phyloP scores from a whole-genome alignment of 1,140 invertebrate genomes.

The Drosophila tsacasi region DNA sequence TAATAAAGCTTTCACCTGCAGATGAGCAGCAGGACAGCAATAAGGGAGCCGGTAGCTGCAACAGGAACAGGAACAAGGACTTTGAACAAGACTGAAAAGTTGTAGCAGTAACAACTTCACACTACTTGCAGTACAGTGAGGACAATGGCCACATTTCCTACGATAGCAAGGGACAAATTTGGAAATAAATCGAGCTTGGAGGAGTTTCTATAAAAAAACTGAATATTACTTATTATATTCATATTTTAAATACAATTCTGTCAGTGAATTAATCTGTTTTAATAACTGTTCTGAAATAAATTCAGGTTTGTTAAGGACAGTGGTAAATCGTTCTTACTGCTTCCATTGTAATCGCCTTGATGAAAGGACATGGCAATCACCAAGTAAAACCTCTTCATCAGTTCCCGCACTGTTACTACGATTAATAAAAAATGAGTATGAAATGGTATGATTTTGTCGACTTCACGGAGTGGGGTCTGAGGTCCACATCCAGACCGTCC shows the following conservation, averaged over 20 bases:
- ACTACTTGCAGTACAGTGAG: slow-evolving; percentile 33
- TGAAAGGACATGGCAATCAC: slow-evolving; percentile 6
- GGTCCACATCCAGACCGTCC: slow-evolving; percentile 23
- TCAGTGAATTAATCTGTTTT: too few relatives aligned
- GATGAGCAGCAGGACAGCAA: slow-evolving; percentile 55
- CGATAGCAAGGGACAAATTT: neutral
- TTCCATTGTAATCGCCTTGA: slow-evolving; percentile 3
- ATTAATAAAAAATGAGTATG: slow-evolving; percentile 34
- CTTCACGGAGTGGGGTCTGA: neutral
- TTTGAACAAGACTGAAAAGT: slow-evolving; percentile 8
- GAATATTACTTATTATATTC: neutral
- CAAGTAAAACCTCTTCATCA: neutral
- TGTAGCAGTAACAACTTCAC: slow-evolving; percentile 34
- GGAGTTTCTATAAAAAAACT: neutral
- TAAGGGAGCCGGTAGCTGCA: slow-evolving; percentile 35
- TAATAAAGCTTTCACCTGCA: slow-evolving; percentile 78
- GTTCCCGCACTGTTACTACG: slow-evolving; percentile 15
- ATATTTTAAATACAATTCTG: too few relatives aligned
- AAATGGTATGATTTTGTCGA: slow-evolving; percentile 46
- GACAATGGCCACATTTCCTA: slow-evolving; percentile 28
- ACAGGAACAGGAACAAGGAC: slow-evolving; percentile 19
- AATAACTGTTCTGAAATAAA: too few relatives aligned
- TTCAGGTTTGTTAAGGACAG: neutral
- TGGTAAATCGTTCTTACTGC: neutral
- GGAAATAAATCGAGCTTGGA: neutral